Conservation (phyloP, 2,113 vertebrate species). For the Oncorhynchus mykiss region DNA sequence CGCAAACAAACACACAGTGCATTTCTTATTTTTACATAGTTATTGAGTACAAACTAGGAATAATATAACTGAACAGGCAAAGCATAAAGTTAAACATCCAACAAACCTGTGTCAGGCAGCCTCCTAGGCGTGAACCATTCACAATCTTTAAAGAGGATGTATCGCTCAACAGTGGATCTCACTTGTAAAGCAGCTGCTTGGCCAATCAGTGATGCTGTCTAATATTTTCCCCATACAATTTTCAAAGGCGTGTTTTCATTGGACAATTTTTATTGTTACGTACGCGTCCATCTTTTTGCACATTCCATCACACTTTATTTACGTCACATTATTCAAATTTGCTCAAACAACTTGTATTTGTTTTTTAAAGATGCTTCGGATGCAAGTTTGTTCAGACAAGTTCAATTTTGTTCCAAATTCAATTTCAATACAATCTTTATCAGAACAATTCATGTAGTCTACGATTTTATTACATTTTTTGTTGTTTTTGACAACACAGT, state of each 20-base stretch:
- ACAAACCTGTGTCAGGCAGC: conserved; percentile 62
- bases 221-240: conserved; percentile 11
- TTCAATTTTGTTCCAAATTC: too few species aligned
- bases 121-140: conserved; percentile 24
- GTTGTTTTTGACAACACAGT: too few species aligned
- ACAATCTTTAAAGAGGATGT: conserved; percentile 20
- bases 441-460: too few species aligned
- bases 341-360: background rate
- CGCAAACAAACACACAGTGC: background rate
- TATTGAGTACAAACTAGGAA: background rate
- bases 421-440: too few species aligned
- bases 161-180: conserved; percentile 24
- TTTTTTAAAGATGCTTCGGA: background rate
- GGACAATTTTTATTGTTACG: conserved; percentile 22
- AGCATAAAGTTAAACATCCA: conserved; percentile 1
- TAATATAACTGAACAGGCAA: background rate
- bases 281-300: background rate
- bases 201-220: conserved; percentile 57
- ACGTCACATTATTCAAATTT: too few species aligned
- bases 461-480: too few species aligned
- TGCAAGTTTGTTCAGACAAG: too few species aligned
- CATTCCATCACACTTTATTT: too few species aligned
- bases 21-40: background rate
- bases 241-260: conserved; percentile 56
- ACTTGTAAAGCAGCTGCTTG: conserved; percentile 6